phyloP scores from a whole-genome alignment of 2,888 invertebrate genomes.

The Charanyca ferruginea region DNA sequence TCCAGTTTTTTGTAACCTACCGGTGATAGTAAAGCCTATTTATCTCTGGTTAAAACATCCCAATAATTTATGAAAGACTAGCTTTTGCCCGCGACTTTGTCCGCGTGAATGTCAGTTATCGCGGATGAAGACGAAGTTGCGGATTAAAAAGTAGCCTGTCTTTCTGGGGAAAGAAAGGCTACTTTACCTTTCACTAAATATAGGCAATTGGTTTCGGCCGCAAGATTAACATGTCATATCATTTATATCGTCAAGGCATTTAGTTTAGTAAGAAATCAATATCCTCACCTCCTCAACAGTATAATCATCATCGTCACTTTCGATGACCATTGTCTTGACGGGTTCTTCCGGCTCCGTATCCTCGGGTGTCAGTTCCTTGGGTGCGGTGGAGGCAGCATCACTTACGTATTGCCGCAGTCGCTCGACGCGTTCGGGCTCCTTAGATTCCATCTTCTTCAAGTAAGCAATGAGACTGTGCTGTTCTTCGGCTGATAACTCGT shows the following conservation, averaged over 20 bases:
- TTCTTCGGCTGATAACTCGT: slow-evolving; percentile 95
- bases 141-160: too few relatives aligned
- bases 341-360: background rate
- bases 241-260: background rate
- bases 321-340: slow-evolving; percentile 77
- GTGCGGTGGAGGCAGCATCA: slow-evolving; percentile 72
- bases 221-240: background rate
- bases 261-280: background rate
- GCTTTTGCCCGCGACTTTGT: too few relatives aligned
- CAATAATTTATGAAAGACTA: too few relatives aligned
- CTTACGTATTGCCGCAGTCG: slow-evolving; percentile 94
- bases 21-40: too few relatives aligned
- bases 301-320: slow-evolving; percentile 95
- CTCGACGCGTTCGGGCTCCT: slow-evolving; percentile 95
- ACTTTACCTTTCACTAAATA: too few relatives aligned
- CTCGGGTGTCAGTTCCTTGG: slow-evolving; percentile 23
- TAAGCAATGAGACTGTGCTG: slow-evolving; percentile 96
- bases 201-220: too few relatives aligned
- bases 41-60: too few relatives aligned
- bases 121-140: too few relatives aligned
- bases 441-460: slow-evolving; percentile 95
- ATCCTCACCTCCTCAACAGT: slow-evolving; percentile 93
- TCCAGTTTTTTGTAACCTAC: background rate
- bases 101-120: too few relatives aligned
- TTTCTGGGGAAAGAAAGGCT: too few relatives aligned